Conservation (phyloP, 2,797 vertebrate species). For the Enteromius argenteus region DNA sequence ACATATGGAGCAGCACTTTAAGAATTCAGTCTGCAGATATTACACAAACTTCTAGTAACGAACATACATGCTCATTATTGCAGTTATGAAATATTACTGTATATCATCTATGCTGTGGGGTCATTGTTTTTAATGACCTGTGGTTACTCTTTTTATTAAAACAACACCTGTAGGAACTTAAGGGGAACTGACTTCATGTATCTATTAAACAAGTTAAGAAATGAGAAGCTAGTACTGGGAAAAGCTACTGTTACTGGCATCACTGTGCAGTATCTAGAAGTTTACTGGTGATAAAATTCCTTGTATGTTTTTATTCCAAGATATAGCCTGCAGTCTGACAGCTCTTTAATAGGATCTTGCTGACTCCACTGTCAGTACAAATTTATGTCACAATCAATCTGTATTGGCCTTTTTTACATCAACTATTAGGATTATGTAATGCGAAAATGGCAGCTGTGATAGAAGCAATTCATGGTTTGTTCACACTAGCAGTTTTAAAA, state of each 20-base stretch:
- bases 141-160: background rate
- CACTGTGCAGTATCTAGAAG: background rate
- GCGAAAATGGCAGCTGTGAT: background rate
- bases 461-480: background rate
- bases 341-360: conserved; percentile 16
- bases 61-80: background rate
- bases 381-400: conserved; percentile 34
- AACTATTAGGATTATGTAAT: conserved; percentile 27
- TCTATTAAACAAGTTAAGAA: background rate
- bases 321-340: conserved; percentile 12
- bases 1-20: conserved; percentile 51
- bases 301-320: background rate
- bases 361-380: conserved; percentile 29
- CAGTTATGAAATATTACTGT: background rate
- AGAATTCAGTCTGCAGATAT: conserved; percentile 28
- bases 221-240: background rate
- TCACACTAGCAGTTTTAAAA: conserved; percentile 12
- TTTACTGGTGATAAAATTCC: background rate
- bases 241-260: background rate
- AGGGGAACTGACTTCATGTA: too few relatives aligned
- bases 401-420: background rate
- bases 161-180: background rate
- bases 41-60: conserved; percentile 16
- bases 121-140: background rate
- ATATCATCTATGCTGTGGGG: background rate